Conservation (phyloP, 92 coral and sea anemone genomes). For the Micromussa lordhowensis region DNA sequence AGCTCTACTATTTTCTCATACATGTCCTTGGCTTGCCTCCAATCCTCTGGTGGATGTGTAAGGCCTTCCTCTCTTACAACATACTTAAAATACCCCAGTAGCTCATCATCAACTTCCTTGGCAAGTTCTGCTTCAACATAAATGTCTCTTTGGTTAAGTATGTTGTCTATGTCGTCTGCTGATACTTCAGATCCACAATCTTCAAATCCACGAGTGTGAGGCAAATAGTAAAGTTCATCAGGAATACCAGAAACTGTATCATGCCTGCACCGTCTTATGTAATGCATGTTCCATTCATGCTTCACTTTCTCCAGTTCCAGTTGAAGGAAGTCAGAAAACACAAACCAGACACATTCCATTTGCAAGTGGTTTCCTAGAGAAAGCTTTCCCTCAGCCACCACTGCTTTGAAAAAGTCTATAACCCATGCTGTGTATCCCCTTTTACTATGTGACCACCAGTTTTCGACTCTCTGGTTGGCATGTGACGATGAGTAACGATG, state of each 20-base stretch:
- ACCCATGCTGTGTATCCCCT: conserved; percentile 58
- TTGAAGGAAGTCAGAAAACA: conserved; percentile 52
- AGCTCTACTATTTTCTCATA: conserved; percentile 47
- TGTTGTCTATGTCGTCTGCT: conserved; percentile 25
- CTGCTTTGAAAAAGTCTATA: conserved; percentile 43
- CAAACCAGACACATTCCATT: conserved; percentile 70
- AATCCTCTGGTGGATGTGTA: conserved; percentile 52
- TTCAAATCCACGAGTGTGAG: too few relatives aligned
- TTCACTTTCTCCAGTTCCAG: conserved; percentile 56
- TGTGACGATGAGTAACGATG: conserved; percentile 57
- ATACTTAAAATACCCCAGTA: conserved; percentile 43
- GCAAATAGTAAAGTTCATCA: conserved; percentile 45
- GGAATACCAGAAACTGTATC: conserved; percentile 60
- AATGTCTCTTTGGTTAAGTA: conserved; percentile 54
- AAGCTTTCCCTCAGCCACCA: conserved; percentile 48
- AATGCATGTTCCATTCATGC: conserved; percentile 53
- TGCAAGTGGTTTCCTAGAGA: conserved; percentile 49
- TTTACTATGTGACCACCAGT: conserved; percentile 54
- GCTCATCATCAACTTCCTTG: conserved; percentile 44
- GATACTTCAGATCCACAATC: conserved; percentile 30
- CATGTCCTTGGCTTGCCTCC: conserved; percentile 50
- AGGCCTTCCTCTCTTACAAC: conserved; percentile 48
- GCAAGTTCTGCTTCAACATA: not conserved
- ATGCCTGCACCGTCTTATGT: conserved; percentile 58
- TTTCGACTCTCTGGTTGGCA: conserved; percentile 60